A percentile compares a stretch with the other conserved stretches of the same genome.
Conservation (phyloP, 1,140 invertebrate species). For the Limonius californicus region DNA sequence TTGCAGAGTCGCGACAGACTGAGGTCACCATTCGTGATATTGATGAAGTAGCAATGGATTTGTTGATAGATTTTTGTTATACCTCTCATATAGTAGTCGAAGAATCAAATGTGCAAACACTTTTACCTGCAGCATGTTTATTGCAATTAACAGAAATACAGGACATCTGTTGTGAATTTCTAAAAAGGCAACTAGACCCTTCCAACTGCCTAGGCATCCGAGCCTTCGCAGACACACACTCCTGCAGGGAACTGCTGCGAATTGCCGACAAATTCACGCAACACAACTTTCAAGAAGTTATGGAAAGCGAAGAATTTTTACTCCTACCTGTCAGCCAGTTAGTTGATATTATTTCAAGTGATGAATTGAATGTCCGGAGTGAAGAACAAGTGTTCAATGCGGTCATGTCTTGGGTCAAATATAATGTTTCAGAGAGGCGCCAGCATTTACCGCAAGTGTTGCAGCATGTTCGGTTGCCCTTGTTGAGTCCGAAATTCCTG, state of each 20-base stretch:
- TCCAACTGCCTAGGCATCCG: conserved; percentile 97
- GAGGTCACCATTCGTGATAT: conserved; percentile 95
- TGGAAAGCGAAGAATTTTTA: conserved; percentile 98
- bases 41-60: conserved; percentile 96
- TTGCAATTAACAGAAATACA: conserved; percentile 88
- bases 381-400: conserved; percentile 96
- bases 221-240: conserved; percentile 98
- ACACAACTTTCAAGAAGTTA: conserved; percentile 97
- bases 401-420: conserved; percentile 98
- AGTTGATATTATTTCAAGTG: conserved; percentile 95
- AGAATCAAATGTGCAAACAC: conserved; percentile 95
- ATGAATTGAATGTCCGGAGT: conserved; percentile 94
- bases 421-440: conserved; percentile 88
- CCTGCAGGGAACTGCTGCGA: conserved; percentile 88
- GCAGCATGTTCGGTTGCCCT: conserved; percentile 91
- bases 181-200: conserved; percentile 94
- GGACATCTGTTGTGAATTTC: conserved; percentile 97
- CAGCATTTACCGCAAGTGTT: conserved; percentile 91
- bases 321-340: conserved; percentile 91
- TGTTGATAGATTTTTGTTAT: conserved; percentile 97
- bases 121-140: conserved; percentile 94
- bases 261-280: conserved; percentile 98
- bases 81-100: conserved; percentile 97
- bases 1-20: conserved; percentile 96
- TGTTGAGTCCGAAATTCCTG: conserved; percentile 95